These are phyloP conservation scores for Deilephila elpenor DNA, from an alignment of 2,888 invertebrate genomes.

Conservation along the genomic window DNA sequence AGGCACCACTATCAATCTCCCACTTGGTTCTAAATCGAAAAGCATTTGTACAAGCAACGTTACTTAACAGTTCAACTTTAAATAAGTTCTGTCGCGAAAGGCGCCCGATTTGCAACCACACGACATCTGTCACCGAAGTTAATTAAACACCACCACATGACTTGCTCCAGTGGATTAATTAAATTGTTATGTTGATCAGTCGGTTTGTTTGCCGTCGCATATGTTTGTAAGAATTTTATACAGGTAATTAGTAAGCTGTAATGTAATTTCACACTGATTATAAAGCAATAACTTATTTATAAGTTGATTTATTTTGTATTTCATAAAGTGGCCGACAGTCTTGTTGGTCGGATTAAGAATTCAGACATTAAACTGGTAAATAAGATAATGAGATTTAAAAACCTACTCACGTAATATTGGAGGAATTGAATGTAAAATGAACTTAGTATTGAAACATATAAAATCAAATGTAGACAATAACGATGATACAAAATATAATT, in stretches of 20 bases:
- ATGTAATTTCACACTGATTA: not conserved
- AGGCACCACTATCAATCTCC: not conserved
- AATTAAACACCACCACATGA: slow-evolving; percentile 28
- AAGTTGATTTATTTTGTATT: too few relatives aligned
- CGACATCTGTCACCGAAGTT: slow-evolving; percentile 31
- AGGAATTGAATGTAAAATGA: too few relatives aligned
- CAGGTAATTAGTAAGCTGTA: not conserved
- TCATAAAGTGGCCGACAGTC: too few relatives aligned
- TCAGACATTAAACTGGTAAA: too few relatives aligned
- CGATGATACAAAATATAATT: too few relatives aligned
- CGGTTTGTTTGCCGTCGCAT: slow-evolving; percentile 1
- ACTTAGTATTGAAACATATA: too few relatives aligned
- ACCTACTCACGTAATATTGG: too few relatives aligned
- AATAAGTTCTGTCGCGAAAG: slow-evolving; percentile 23
- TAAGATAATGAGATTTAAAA: too few relatives aligned
- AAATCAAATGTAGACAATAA: too few relatives aligned
- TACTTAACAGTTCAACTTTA: slow-evolving; percentile 21
- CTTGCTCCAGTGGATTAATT: slow-evolving; percentile 23
- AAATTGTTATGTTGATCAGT: slow-evolving; percentile 27
- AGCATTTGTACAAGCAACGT: slow-evolving; percentile 6
- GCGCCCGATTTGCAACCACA: slow-evolving; percentile 11
- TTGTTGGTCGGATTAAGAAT: too few relatives aligned
- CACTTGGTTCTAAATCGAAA: slow-evolving; percentile 15
- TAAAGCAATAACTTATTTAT: not conserved
- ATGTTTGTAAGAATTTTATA: not conserved